phyloP scores from a whole-genome alignment of 1,140 invertebrate genomes.

The Drosophila nasuta region DNA sequence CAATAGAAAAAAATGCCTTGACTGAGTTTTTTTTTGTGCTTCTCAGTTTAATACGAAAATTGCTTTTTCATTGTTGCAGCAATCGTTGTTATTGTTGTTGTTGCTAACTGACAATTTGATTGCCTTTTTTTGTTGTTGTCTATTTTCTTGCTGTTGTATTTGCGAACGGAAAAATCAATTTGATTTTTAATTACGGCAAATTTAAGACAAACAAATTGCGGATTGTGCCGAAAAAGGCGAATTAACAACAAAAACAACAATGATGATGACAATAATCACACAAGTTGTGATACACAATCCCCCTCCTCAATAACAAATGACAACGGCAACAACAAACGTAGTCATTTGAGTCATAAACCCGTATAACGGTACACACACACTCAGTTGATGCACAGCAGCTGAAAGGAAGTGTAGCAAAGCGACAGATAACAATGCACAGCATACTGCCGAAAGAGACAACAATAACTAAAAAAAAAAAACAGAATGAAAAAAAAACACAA shows the following conservation, averaged over 20 bases:
- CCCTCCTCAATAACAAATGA: background rate
- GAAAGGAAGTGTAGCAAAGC: slow-evolving; percentile 63
- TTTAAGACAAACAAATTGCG: slow-evolving; percentile 78
- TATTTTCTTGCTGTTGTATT: slow-evolving; percentile 39
- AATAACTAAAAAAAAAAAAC: slow-evolving; percentile 8
- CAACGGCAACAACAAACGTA: slow-evolving; percentile 15
- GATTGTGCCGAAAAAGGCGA: slow-evolving; percentile 68
- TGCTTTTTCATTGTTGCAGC: slow-evolving; percentile 77
- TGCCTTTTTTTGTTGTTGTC: slow-evolving; percentile 32
- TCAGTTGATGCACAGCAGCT: slow-evolving; percentile 53
- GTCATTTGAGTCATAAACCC: slow-evolving; percentile 70
- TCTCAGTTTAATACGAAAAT: slow-evolving; percentile 68
- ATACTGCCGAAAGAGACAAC: slow-evolving; percentile 43
- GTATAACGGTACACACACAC: slow-evolving; percentile 64
- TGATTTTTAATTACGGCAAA: slow-evolving; percentile 80
- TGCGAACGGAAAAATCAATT: slow-evolving; percentile 73
- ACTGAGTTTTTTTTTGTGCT: slow-evolving; percentile 66
- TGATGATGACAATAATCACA: slow-evolving; percentile 6
- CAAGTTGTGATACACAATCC: slow-evolving; percentile 2
- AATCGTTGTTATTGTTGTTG: slow-evolving; percentile 52
- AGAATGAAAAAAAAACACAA: background rate
- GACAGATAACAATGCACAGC: slow-evolving; percentile 41
- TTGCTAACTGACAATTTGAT: slow-evolving; percentile 71
- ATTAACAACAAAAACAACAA: slow-evolving; percentile 53
- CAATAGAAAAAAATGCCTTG: slow-evolving; percentile 68